phyloP scores from a whole-genome alignment of 1,140 invertebrate species.

The Druon quercuslanigerum region DNA sequence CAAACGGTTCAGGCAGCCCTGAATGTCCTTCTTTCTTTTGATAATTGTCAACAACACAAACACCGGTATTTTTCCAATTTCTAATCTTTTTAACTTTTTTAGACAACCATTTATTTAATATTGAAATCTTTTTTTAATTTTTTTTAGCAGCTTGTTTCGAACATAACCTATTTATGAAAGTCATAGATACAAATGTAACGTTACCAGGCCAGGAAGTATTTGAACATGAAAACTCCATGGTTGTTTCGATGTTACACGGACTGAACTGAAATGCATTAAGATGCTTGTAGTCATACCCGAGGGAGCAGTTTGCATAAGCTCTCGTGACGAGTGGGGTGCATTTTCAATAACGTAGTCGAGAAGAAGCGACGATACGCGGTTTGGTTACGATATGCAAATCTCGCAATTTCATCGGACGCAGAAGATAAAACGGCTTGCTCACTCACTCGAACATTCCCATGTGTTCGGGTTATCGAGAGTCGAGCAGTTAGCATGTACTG shows the following conservation, averaged over 20 bases:
- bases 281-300: slow-evolving; percentile 13
- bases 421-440: slow-evolving; percentile 40
- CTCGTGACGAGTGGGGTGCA: background rate
- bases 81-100: no score
- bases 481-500: slow-evolving; percentile 13
- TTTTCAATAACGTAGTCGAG: slow-evolving; percentile 28
- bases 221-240: slow-evolving; percentile 3
- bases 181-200: slow-evolving; percentile 7
- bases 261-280: slow-evolving; percentile 28
- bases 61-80: no score
- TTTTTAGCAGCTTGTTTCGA: background rate
- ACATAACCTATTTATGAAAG: slow-evolving; percentile 1
- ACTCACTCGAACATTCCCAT: slow-evolving; percentile 8
- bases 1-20: no score
- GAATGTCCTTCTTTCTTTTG: no score
- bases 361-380: slow-evolving; percentile 19
- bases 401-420: slow-evolving; percentile 46
- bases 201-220: background rate
- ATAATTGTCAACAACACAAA: no score
- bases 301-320: slow-evolving; percentile 27
- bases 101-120: no score
- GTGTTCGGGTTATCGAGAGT: slow-evolving; percentile 9
- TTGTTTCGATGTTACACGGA: slow-evolving; percentile 12
- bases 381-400: slow-evolving; percentile 47
- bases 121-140: background rate